A percentile compares a stretch with the other conserved stretches of the same genome.
Conservation (phyloP, 2,113 vertebrate genomes). For the Noturus placidus region DNA sequence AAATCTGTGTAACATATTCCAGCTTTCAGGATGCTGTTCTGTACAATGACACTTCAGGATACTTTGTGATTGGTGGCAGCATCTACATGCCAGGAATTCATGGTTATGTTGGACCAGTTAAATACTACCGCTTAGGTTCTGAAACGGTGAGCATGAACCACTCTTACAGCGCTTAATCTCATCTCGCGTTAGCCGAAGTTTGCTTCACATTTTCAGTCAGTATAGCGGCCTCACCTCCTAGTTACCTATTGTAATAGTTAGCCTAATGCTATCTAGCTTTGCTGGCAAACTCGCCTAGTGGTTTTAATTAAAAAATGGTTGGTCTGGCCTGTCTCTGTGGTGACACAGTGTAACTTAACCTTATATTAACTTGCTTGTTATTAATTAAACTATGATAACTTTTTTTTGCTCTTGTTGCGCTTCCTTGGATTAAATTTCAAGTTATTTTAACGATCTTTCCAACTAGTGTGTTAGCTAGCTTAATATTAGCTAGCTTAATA, state of each 20-base stretch:
- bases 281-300: not conserved
- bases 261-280: not conserved
- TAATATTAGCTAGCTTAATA: not conserved
- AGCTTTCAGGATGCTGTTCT: conserved; percentile 79
- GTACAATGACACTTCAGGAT: conserved; percentile 85
- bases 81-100: conserved; percentile 74
- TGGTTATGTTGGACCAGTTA: conserved; percentile 86
- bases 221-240: not conserved
- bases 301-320: not conserved
- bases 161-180: not conserved
- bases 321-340: not conserved
- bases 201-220: not conserved
- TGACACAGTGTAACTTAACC: not conserved
- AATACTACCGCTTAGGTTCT: conserved; percentile 80
- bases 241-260: not conserved
- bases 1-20: conserved; percentile 20
- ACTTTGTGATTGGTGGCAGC: conserved; percentile 86
- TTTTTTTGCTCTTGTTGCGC: not conserved
- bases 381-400: not conserved
- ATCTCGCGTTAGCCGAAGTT: not conserved
- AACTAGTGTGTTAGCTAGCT: not conserved
- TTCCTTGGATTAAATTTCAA: not conserved
- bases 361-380: not conserved
- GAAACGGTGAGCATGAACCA: conserved; percentile 54
- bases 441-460: not conserved